Percentiles rank a stretch among this genome's conserved stretches.
These are phyloP conservation scores for Sepioteuthis lessoniana DNA, from an alignment of 2,888 invertebrate genomes.

Conservation along the genomic window DNA sequence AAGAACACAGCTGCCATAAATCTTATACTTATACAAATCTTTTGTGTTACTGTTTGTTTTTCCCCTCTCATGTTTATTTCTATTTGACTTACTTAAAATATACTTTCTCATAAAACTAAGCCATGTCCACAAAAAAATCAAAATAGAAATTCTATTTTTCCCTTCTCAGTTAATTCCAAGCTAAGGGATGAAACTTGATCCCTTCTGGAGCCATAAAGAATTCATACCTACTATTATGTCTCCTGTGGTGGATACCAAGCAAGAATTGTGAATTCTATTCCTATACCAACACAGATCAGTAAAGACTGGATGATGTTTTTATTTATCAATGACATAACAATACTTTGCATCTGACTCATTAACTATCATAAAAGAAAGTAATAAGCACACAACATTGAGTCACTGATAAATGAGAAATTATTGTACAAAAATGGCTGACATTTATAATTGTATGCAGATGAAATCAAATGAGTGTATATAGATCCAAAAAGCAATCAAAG, in stretches of 20 bases:
- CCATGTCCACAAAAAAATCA: neutral
- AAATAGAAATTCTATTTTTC: neutral
- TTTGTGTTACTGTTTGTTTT: neutral
- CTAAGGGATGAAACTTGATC: neutral
- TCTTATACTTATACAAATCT: neutral
- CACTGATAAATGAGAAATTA: neutral
- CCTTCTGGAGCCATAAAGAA: slow-evolving; percentile 20
- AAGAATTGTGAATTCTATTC: neutral
- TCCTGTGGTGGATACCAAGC: neutral
- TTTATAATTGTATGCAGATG: neutral
- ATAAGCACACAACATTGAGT: neutral
- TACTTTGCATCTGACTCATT: no score
- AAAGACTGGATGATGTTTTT: no score
- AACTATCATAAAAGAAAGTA: neutral
- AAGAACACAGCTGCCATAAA: neutral
- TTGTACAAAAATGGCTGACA: neutral
- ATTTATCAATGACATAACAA: neutral
- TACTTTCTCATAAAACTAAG: neutral
- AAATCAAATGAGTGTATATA: neutral
- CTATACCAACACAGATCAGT: neutral
- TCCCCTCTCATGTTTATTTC: neutral
- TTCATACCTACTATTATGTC: neutral
- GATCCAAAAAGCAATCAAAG: neutral
- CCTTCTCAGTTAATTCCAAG: neutral
- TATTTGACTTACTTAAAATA: neutral